These are phyloP conservation scores for Eonycteris spelaea DNA, from an alignment of 2,113 vertebrate genomes.

Conservation along the genomic window DNA sequence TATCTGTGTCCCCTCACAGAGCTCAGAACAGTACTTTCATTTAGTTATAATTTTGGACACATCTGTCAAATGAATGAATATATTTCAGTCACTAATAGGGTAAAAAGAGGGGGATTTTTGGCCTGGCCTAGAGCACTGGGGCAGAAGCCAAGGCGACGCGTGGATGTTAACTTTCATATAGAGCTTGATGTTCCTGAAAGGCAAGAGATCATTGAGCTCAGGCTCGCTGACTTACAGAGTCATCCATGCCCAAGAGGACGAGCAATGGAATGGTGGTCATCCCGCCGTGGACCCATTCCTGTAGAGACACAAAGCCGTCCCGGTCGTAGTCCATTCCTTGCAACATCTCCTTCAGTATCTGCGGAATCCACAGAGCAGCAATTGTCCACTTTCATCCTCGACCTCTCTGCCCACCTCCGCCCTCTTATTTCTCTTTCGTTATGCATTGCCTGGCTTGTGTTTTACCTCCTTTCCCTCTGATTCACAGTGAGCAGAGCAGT, in stretches of 20 bases:
- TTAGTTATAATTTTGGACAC: neutral
- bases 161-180: neutral
- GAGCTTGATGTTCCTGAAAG: neutral
- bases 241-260: slow-evolving; percentile 95
- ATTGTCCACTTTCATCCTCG: neutral
- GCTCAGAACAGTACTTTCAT: neutral
- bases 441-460: neutral
- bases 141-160: neutral
- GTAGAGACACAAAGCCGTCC: slow-evolving; percentile 92
- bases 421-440: neutral
- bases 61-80: neutral
- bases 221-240: slow-evolving; percentile 73
- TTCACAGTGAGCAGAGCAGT: neutral
- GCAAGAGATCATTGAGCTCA: neutral
- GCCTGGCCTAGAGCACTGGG: neutral
- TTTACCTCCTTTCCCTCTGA: neutral
- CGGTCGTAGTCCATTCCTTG: slow-evolving; percentile 92
- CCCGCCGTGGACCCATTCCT: slow-evolving; percentile 96
- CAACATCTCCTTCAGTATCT: slow-evolving; percentile 87
- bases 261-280: slow-evolving; percentile 96
- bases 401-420: neutral
- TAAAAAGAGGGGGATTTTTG: neutral
- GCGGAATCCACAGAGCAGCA: neutral
- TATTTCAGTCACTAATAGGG: neutral
- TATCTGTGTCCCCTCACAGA: neutral